Percentiles rank a stretch among this genome's conserved stretches.
Conservation (phyloP, 2,797 vertebrate species). For the Coendou prehensilis region DNA sequence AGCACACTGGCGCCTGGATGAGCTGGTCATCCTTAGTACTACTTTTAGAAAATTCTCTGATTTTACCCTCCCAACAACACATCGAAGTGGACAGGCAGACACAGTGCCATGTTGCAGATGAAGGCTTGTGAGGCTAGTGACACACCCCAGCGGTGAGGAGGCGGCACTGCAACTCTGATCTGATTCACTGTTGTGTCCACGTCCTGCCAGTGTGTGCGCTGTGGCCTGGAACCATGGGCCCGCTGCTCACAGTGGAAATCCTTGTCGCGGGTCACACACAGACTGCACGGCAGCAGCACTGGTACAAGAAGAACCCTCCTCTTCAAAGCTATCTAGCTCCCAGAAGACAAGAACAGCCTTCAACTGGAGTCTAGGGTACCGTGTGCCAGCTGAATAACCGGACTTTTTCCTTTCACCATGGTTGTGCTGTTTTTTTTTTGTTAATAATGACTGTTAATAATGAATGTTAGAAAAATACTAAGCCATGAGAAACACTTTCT, state of each 20-base stretch:
- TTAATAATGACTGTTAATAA: constrained; percentile 32
- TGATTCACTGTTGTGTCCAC: background rate
- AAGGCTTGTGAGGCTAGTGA: background rate
- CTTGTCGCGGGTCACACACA: background rate
- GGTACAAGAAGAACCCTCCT: constrained; percentile 36
- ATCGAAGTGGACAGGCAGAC: background rate
- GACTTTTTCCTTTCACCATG: constrained; percentile 46
- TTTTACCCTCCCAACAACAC: background rate
- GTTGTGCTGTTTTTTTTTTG: constrained; percentile 50
- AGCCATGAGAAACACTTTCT: constrained; percentile 48
- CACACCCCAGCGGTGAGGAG: background rate
- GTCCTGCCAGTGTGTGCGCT: background rate
- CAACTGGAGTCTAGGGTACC: constrained; percentile 43
- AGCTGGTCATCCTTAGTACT: background rate
- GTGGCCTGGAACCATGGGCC: background rate
- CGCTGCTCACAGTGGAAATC: constrained; percentile 30
- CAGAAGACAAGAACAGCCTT: constrained; percentile 46
- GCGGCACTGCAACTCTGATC: background rate
- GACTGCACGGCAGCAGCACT: background rate
- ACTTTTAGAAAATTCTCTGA: background rate
- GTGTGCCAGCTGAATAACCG: background rate
- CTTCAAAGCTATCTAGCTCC: constrained; percentile 35
- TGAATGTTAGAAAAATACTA: constrained; percentile 61
- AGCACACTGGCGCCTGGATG: background rate
- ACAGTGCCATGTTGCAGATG: background rate